Evolutionary conservation across 2,113 vertebrate genomes (phyloP).

Genomic region (Periophthalmus modestus): DNA sequence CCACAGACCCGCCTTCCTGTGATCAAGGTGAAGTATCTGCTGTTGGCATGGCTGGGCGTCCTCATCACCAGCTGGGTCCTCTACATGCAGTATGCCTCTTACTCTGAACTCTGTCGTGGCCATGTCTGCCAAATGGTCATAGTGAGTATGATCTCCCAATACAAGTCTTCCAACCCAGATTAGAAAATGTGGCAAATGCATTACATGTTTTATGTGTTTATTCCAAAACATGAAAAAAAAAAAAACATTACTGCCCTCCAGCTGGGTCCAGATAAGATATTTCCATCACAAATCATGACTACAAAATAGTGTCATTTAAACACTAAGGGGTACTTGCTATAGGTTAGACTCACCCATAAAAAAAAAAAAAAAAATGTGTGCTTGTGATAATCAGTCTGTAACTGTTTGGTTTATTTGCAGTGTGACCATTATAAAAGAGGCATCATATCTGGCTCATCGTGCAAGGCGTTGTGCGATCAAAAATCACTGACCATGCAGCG

Average conservation of each 20-base stretch:
- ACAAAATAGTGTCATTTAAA: not conserved
- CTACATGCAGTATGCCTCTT: conserved; percentile 93
- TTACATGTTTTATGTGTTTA: not conserved
- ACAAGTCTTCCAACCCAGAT: not conserved
- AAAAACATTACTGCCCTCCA: not conserved
- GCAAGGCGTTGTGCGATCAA: conserved; percentile 89
- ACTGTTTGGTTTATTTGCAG: conserved; percentile 70
- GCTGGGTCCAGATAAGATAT: conserved; percentile 38
- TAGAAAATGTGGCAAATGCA: not conserved
- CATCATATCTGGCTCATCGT: conserved; percentile 91
- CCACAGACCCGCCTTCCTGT: conserved; percentile 86
- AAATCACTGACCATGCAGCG: conserved; percentile 83
- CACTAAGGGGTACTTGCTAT: not conserved
- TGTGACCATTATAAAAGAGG: conserved; percentile 95
- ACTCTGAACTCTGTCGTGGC: conserved; percentile 90
- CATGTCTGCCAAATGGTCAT: conserved; percentile 90
- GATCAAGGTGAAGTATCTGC: conserved; percentile 91
- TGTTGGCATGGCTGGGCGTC: conserved; percentile 91
- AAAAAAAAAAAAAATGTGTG: conserved; percentile 7
- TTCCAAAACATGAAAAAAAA: not conserved
- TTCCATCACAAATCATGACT: not conserved
- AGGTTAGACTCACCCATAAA: not conserved
- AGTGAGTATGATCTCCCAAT: conserved; percentile 79
- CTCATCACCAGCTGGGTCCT: conserved; percentile 91
- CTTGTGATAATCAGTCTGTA: not conserved